These are phyloP conservation scores for Anomalospiza imberbis DNA, from an alignment of 2,797 vertebrate species.

Conservation along the genomic window DNA sequence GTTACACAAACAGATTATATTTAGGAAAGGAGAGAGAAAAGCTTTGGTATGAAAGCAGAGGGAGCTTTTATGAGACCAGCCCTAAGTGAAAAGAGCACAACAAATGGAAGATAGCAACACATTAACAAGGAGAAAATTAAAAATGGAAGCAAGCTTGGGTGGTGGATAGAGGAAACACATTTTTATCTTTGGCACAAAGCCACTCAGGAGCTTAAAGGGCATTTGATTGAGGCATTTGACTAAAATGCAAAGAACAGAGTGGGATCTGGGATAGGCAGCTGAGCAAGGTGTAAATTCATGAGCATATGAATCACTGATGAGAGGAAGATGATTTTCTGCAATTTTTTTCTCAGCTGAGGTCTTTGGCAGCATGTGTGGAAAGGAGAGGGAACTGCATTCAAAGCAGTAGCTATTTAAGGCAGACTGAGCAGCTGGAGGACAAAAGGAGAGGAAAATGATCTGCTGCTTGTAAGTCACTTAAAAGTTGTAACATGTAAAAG, in stretches of 20 bases:
- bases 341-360: not conserved
- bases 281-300: not conserved
- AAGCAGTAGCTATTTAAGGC: not conserved
- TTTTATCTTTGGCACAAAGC: not conserved
- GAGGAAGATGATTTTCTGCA: not conserved
- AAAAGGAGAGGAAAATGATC: not conserved
- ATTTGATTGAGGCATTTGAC: conserved; percentile 40
- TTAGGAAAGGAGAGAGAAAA: not conserved
- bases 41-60: not conserved
- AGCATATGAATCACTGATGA: not conserved
- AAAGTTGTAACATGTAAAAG: not conserved
- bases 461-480: not conserved
- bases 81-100: not conserved
- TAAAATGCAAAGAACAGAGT: conserved; percentile 30
- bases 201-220: not conserved
- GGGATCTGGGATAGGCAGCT: not conserved
- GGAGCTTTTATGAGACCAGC: not conserved
- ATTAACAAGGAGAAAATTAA: not conserved
- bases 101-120: not conserved
- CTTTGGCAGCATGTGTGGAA: not conserved
- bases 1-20: not conserved
- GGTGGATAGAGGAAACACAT: not conserved
- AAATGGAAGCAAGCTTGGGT: not conserved
- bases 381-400: not conserved
- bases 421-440: not conserved